Percentiles rank a stretch among this genome's conserved stretches.
Conservation (phyloP, 2,888 invertebrate genomes). For the Plemyria rubiginata region DNA sequence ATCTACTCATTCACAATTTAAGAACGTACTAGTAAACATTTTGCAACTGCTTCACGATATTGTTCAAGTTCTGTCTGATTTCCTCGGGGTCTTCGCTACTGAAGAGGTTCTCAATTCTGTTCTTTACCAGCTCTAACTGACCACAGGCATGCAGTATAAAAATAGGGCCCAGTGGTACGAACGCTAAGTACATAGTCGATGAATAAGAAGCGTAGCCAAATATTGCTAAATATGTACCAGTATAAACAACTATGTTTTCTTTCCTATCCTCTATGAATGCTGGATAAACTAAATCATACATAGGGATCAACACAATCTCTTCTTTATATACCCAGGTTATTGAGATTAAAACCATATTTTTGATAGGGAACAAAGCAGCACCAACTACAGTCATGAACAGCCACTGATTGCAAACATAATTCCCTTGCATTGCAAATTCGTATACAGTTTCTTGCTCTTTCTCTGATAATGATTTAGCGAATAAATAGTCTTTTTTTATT, state of each 20-base stretch:
- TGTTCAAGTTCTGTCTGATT: conserved; percentile 42
- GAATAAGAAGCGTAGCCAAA: conserved; percentile 41
- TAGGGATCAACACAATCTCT: conserved; percentile 44
- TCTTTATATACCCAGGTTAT: conserved; percentile 40
- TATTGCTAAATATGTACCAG: conserved; percentile 27
- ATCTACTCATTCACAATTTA: not conserved
- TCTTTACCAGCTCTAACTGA: conserved; percentile 56
- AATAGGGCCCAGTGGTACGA: conserved; percentile 59
- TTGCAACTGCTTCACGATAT: conserved; percentile 41
- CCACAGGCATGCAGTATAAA: conserved; percentile 63
- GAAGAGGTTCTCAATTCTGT: conserved; percentile 48
- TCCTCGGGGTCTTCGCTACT: conserved; percentile 36
- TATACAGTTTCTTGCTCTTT: conserved; percentile 46
- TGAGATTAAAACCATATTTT: conserved; percentile 40
- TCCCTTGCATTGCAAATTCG: conserved; percentile 46
- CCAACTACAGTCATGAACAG: conserved; percentile 12
- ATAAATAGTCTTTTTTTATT: conserved; percentile 52
- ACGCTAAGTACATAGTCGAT: conserved; percentile 47
- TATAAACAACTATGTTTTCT: conserved; percentile 40
- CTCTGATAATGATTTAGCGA: conserved; percentile 29
- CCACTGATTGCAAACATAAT: conserved; percentile 52
- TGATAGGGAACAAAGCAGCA: conserved; percentile 36
- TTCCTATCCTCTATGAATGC: conserved; percentile 46
- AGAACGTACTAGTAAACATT: conserved; percentile 47
- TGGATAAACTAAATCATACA: conserved; percentile 52